Evolutionary conservation across 2,797 vertebrate genomes (phyloP).

Genomic region (Sebastes trivittatus): DNA sequence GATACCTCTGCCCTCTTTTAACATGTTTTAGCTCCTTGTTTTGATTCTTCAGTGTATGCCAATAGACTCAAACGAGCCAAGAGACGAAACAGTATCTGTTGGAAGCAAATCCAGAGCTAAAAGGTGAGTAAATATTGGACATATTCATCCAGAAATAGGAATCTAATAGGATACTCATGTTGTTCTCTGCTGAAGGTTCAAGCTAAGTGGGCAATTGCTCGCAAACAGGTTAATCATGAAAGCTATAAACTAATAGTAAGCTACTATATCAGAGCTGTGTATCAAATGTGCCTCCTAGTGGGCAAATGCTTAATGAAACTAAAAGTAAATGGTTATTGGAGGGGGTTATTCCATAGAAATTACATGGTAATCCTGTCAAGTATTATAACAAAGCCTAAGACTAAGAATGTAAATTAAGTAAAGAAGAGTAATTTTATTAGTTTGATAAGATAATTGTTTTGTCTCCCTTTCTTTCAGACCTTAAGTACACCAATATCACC

Average conservation of each 20-base stretch:
- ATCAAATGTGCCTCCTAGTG: neutral
- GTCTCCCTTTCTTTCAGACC: neutral
- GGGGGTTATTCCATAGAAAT: neutral
- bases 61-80: neutral
- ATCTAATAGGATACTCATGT: neutral
- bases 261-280: neutral
- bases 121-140: no score
- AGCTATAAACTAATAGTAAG: neutral
- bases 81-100: neutral
- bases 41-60: neutral
- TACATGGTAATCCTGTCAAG: neutral
- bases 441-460: neutral
- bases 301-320: neutral
- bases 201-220: neutral
- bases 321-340: neutral
- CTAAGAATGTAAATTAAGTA: neutral
- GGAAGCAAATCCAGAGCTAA: neutral
- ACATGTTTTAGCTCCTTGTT: neutral
- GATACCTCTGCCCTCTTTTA: no score
- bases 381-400: neutral
- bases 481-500: neutral
- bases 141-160: neutral
- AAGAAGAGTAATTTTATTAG: neutral
- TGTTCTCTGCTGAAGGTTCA: neutral
- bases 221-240: neutral